phyloP scores from a whole-genome alignment of 2,888 invertebrate genomes.

The Loripinus fragilis region DNA sequence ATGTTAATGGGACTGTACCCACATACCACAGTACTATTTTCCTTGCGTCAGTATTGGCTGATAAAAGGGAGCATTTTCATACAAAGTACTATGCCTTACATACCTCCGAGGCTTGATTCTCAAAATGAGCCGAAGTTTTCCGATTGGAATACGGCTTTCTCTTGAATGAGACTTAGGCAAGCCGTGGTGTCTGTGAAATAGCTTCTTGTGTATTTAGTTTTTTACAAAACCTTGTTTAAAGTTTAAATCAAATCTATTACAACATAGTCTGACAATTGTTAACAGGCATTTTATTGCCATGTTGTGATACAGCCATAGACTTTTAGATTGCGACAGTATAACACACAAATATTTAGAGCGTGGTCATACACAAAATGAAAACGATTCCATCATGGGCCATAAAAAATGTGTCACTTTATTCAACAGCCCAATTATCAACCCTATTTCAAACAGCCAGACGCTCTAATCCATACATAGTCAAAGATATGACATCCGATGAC shows the following conservation, averaged over 20 bases:
- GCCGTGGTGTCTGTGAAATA: constrained; percentile 21
- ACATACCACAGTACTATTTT: no score
- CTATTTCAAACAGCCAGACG: constrained; percentile 18
- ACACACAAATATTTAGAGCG: neutral
- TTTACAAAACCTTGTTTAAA: constrained; percentile 6
- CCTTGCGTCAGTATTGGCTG: no score
- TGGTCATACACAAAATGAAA: constrained; percentile 11
- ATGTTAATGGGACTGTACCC: no score
- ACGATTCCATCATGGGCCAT: neutral
- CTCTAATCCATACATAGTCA: constrained; percentile 16
- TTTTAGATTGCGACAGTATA: constrained; percentile 5
- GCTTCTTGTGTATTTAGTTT: constrained; percentile 25
- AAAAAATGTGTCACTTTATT: constrained; percentile 15
- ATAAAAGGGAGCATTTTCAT: no score
- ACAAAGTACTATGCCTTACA: no score
- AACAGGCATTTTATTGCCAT: constrained; percentile 10
- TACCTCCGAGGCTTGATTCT: no score
- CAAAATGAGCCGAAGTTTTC: no score
- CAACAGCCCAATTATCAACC: constrained; percentile 15
- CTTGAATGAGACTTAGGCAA: constrained; percentile 23
- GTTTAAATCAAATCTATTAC: constrained; percentile 6
- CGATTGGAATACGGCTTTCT: constrained; percentile 22
- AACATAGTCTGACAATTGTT: constrained; percentile 21
- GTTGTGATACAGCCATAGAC: constrained; percentile 9
- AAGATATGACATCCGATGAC: constrained; percentile 15